These are phyloP conservation scores for Triplophysa tibetana DNA, from an alignment of 2,113 vertebrate genomes.

Conservation along the genomic window DNA sequence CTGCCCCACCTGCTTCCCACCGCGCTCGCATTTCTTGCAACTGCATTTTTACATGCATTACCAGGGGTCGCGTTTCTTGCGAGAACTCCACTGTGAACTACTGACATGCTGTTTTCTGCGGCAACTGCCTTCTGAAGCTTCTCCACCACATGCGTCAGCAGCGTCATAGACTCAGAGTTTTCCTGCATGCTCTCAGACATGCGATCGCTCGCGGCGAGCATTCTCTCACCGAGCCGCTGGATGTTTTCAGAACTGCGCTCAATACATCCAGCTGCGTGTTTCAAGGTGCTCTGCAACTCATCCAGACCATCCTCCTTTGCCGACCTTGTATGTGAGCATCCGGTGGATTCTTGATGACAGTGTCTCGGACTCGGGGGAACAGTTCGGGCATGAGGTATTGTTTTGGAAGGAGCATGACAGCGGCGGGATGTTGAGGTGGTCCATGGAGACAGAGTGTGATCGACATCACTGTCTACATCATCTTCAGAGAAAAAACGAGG, in stretches of 20 bases:
- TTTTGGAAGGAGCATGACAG: constrained; percentile 9
- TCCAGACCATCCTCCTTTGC: constrained; percentile 67
- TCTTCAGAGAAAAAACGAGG: constrained; percentile 56
- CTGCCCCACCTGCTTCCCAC: not conserved
- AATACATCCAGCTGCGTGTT: constrained; percentile 65
- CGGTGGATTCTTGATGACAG: constrained; percentile 28
- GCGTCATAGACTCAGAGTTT: constrained; percentile 65
- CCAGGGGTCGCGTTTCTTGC: not conserved
- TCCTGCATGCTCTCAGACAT: constrained; percentile 68
- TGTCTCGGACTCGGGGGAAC: constrained; percentile 67
- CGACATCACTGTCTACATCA: constrained; percentile 41
- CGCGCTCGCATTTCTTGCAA: not conserved
- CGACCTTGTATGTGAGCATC: constrained; percentile 45
- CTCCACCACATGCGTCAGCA: constrained; percentile 65
- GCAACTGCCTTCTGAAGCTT: constrained; percentile 60
- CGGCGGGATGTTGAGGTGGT: constrained; percentile 47
- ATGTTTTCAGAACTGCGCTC: constrained; percentile 68
- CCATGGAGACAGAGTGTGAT: constrained; percentile 35
- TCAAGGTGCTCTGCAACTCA: constrained; percentile 60
- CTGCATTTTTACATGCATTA: not conserved
- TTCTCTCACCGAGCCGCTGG: constrained; percentile 63
- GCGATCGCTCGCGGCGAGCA: constrained; percentile 61
- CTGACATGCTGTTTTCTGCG: not conserved
- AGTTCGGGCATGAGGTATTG: constrained; percentile 50
- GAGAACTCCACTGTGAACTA: not conserved